Base-by-base conservation (phyloP, 2,888 invertebrate genomes). In the Parthenolecanium corni region DNA sequence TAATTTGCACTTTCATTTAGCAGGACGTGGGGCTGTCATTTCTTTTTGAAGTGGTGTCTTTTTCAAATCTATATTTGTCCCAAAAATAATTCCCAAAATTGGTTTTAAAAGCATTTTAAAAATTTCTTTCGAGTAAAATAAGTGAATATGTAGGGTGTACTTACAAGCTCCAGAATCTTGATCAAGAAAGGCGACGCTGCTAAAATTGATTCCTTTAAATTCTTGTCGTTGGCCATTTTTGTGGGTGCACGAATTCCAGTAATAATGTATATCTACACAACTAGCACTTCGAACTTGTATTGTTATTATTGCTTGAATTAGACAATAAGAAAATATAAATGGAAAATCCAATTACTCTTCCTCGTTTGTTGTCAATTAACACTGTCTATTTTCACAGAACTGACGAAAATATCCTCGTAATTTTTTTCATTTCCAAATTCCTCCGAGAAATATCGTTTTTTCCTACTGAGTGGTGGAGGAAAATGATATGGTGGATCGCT, bases 141-240 rank as follows among this genome's bases (percentile, higher is more conserved):
- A 1, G n/a, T 1, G 46, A 44, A 4, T 44, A 44, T n/a, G n/a
- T n/a, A n/a, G n/a, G n/a, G n/a, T 31, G 31, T 31, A 75, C 80
- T 79, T 71, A 84, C 85, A 76, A 84, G 72, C 74, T 85, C 82
- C 11, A 79, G 68, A 38, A 79, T 72, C 72, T 83, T 80, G 9
- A 82, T 73, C 1, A 79, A 76, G 51, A 82, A 72, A 64, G 80
- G 80, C 77, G 82, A 65, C 21, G 68, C 69, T 16, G 66, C 67
- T 18, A 68, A 53, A 53, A 68, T 65, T 16, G 67, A 67, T 38
- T 68, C 67, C 36, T 64, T 66, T 14, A 66, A 58, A 21, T 47
- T 61, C 16, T 65, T 64, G 6, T 66, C 66, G 51, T 66, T 65
- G 44, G 65, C 66, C 66, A 66, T 66, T 53, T 62, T 61, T 40